phyloP scores from a whole-genome alignment of 2,888 invertebrate species.

The Diadromus collaris region DNA sequence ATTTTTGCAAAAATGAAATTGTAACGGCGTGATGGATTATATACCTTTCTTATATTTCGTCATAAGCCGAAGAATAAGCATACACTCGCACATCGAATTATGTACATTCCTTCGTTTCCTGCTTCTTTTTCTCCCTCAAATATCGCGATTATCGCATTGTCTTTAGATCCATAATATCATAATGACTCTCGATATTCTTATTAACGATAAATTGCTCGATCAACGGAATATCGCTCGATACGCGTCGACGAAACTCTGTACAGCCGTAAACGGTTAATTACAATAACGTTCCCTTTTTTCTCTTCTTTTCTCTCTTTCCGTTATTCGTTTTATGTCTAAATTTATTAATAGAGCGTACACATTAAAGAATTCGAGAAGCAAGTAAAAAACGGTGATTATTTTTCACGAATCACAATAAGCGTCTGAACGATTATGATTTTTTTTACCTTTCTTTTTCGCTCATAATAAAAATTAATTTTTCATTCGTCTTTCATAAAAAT shows the following conservation, averaged over 20 bases:
- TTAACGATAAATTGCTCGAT: conserved; percentile 33
- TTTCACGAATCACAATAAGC: conserved; percentile 66
- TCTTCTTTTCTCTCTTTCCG: background rate
- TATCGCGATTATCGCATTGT: conserved; percentile 23
- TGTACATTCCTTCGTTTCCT: conserved; percentile 43
- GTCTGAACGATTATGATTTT: conserved; percentile 56
- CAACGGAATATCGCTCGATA: conserved; percentile 20
- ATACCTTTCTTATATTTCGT: conserved; percentile 53
- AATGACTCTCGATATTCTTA: conserved; percentile 28
- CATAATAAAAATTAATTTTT: conserved; percentile 18
- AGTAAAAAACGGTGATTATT: conserved; percentile 75
- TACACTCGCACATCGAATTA: conserved; percentile 57
- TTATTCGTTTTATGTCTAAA: conserved; percentile 46
- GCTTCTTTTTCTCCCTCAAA: conserved; percentile 9
- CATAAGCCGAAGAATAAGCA: conserved; percentile 56
- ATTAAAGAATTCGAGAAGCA: conserved; percentile 75
- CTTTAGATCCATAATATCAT: conserved; percentile 14
- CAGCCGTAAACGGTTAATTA: conserved; percentile 56
- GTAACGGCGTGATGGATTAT: conserved; percentile 43
- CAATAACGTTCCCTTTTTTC: conserved; percentile 32
- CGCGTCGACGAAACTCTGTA: conserved; percentile 51
- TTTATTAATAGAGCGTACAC: conserved; percentile 62
- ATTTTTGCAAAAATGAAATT: conserved; percentile 29
- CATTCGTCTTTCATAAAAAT: conserved; percentile 39
- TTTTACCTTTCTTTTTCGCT: conserved; percentile 42